Conservation (phyloP, 2,797 vertebrate species). For the Microctenopoma lineatum region DNA sequence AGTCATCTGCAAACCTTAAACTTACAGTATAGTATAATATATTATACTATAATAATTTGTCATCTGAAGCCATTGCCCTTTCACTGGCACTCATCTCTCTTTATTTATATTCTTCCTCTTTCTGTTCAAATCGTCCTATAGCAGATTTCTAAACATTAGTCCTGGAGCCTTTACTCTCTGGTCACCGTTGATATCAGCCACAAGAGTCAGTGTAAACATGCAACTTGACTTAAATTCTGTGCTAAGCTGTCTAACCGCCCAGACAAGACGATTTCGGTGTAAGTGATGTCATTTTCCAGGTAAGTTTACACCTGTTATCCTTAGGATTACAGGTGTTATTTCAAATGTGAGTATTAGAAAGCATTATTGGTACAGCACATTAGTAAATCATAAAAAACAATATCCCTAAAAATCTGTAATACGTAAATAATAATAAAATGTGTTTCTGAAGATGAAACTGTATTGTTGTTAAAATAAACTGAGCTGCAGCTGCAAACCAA, state of each 20-base stretch:
- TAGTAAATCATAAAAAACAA: not conserved
- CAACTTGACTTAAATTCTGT: not conserved
- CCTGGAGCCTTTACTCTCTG: not conserved
- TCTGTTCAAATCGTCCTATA: constrained; percentile 14
- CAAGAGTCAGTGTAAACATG: constrained; percentile 34
- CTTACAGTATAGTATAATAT: not conserved
- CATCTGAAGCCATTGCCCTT: constrained; percentile 30
- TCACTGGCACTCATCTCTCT: not conserved
- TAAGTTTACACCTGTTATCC: not conserved
- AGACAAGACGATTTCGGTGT: constrained; percentile 1
- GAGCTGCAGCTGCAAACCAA: not conserved
- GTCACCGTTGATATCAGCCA: constrained; percentile 10
- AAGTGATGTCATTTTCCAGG: too few species aligned
- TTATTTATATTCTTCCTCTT: constrained; percentile 12
- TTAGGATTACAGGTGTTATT: not conserved
- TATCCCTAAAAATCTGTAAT: not conserved
- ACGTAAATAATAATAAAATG: not conserved
- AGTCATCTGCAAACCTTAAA: not conserved
- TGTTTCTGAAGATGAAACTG: not conserved
- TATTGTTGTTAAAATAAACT: not conserved
- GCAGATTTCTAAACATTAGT: constrained; percentile 9
- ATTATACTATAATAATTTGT: constrained; percentile 21
- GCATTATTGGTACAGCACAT: too few species aligned
- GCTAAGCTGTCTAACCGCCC: constrained; percentile 2
- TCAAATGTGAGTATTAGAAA: not conserved